Base-by-base conservation (phyloP, 2,888 invertebrate species). In the Nemotelus nigrinus region DNA sequence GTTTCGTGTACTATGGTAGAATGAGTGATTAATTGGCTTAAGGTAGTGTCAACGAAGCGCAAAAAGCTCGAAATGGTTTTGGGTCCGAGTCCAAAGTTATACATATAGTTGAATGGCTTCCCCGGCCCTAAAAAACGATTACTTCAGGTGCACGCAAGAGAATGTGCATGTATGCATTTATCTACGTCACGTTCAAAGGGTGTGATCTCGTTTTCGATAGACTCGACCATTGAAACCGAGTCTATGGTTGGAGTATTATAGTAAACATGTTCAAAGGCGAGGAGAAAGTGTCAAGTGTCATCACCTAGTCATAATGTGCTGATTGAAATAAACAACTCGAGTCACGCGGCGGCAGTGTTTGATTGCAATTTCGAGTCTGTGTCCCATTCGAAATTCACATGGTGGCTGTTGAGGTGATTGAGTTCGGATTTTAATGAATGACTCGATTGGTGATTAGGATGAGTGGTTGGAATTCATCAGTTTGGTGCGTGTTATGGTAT, bases 11-110 rank as follows among this genome's bases (percentile, higher is more conserved):
- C 25, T 25, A 25, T 63, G 63, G 39, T 5, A 3, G 63, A 8
- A 63, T 63, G 70, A 70, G 55, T 70, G 70, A 70, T 70, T 70
- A 70, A 70, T 70, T 55, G 70, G 70, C 70, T 70, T 70, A 50
- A 70, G 53, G 55, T 70, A 43, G 53, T 70, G 70, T 70, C 47
- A 58, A 44, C 68, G 8, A 53, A 47, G 5, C 68, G 48, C 2
- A 41, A 39, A 8, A 47, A 7, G 44, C 5, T 5, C 8, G 48
- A 43, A 67, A 60, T 47, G 39, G 72, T 57, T 72, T 72, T 45
- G 60, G 72, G 60, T 25, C 58, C 45, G 45, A 72, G 60, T 60
- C 53, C 58, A 72, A 72, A 72, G 60, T n/a, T 72, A 57, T 25
- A 25, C 25, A 1, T 25, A 41, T 58, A 45, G 58, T 58, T 58